phyloP scores from a whole-genome alignment of 1,140 invertebrate genomes.

The Acyrthosiphon pisum region DNA sequence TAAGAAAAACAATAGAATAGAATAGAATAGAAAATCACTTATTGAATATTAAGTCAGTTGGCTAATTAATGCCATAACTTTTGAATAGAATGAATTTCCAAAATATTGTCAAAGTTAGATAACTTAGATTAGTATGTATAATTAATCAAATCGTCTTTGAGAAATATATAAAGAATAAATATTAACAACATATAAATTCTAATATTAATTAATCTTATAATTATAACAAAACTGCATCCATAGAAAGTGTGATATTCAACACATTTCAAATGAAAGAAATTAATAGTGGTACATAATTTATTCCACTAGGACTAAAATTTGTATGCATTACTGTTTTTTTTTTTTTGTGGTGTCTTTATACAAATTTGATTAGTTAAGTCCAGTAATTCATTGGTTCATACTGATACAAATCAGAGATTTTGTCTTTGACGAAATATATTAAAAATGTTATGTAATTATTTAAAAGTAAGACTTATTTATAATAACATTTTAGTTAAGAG shows the following conservation, averaged over 20 bases:
- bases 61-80: background rate
- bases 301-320: background rate
- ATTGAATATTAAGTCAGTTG: background rate
- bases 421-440: too few species aligned
- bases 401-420: background rate
- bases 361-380: background rate
- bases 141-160: background rate
- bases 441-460: background rate
- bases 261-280: background rate
- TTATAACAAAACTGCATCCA: background rate
- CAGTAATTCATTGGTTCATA: background rate
- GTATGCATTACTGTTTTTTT: background rate
- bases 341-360: background rate
- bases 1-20: background rate
- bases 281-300: background rate
- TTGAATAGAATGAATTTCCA: constrained; percentile 21
- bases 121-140: background rate
- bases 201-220: too few species aligned
- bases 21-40: background rate
- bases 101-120: background rate
- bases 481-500: background rate
- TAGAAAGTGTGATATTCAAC: background rate
- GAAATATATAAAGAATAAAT: background rate
- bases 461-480: background rate
- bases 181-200: too few species aligned